Base-by-base conservation (phyloP, 2,797 vertebrate species). In the Galago senegalensis region DNA sequence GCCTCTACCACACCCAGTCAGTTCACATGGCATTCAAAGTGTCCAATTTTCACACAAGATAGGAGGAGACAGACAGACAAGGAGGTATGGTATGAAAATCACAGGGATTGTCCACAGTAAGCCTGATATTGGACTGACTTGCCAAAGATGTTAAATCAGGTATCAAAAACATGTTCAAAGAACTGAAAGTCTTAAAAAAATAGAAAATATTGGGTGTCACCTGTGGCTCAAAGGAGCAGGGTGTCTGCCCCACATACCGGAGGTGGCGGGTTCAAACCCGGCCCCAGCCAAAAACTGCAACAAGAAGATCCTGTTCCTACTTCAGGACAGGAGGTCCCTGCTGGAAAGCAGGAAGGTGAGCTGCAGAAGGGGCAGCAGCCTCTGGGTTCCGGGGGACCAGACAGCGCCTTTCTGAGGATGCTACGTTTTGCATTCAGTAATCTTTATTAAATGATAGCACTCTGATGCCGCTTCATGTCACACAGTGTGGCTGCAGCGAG, bases 401-500 rank as follows among this genome's bases (percentile, higher is more conserved):
- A 49, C 83, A 34, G 93, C 87, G 31, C 81, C 69, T 40, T 93
- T 63, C 96, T 81, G 84, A 80, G 94, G 75, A 90, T 80, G 31
- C 65, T n/a, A 67, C 82, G 73, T 93, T 65, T 87, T 90, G 27
- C 18, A 83, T 84, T 79, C 94, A 92, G 93, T 65, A 23, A 4
- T 90, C 94, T 31, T 94, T 95, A 95, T 97, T 97, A 96, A 97
- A 98, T 82, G 91, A 94, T 53, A 61, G 79, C 31, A 53, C 34
- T 70, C 81, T 97, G 90, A 96, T 95, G 92, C 94, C 25, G 20
- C 89, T 91, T 91, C 91, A 77, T 95, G 86, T 34, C 37, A 56
- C 31, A 86, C 65, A 76, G 58, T 18, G n/a, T 63, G 34, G 43
- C n/a, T 88, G 37, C 25, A 76, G 63, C 20, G 34, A n/a, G 40